These are phyloP conservation scores for Danaus plexippus DNA, from an alignment of 1,140 invertebrate species.

Conservation along the genomic window DNA sequence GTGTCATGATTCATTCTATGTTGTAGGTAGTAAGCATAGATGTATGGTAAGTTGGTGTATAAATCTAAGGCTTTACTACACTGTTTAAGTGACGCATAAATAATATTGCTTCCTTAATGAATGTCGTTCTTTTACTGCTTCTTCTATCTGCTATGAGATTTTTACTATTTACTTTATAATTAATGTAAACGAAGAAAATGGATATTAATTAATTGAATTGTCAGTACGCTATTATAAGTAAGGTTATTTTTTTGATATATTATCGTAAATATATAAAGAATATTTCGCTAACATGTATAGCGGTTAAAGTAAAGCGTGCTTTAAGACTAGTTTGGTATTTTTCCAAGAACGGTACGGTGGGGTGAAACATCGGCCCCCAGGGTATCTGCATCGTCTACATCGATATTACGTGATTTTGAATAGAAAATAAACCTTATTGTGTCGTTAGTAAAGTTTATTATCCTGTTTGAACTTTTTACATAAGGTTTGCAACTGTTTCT, in stretches of 20 bases:
- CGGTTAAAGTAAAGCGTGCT: not conserved
- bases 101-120: constrained; percentile 4
- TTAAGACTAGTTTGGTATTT: constrained; percentile 24
- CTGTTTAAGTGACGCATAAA: constrained; percentile 9
- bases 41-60: not conserved
- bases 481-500: no score
- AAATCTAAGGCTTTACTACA: constrained; percentile 18
- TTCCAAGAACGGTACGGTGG: constrained; percentile 39
- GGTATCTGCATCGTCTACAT: constrained; percentile 30
- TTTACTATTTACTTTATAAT: no score
- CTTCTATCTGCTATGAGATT: no score
- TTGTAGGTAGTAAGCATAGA: no score
- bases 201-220: no score
- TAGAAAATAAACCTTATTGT: constrained; percentile 11
- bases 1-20: no score
- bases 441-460: constrained; percentile 16
- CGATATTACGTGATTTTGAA: constrained; percentile 23
- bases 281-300: not conserved
- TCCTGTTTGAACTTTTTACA: constrained; percentile 3
- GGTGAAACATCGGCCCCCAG: constrained; percentile 38
- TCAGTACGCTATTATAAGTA: no score
- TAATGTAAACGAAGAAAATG: no score
- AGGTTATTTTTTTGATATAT: no score
- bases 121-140: no score
- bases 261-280: no score